These are phyloP conservation scores for Danionella dracula DNA, from an alignment of 2,797 vertebrate species.

Conservation along the genomic window DNA sequence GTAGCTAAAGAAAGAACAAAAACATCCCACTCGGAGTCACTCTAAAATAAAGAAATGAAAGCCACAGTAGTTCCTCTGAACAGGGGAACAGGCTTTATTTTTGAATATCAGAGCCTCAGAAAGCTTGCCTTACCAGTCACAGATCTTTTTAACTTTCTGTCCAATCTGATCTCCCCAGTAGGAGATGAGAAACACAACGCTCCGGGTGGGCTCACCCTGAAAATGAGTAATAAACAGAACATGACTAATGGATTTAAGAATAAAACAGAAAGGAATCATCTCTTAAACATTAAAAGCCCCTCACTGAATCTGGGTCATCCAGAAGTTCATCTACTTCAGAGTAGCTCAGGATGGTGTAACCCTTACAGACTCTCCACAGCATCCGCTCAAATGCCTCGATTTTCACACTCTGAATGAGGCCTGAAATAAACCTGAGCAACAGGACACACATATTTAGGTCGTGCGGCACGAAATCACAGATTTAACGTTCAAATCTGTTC, in stretches of 20 bases:
- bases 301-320: conserved; percentile 83
- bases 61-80: not conserved
- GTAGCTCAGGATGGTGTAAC: conserved; percentile 90
- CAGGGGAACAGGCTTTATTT: no score
- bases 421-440: conserved; percentile 82
- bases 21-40: not conserved
- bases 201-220: conserved; percentile 84
- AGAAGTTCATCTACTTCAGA: conserved; percentile 82
- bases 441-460: not conserved
- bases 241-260: no score
- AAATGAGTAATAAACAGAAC: not conserved
- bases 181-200: conserved; percentile 90
- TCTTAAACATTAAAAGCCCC: not conserved
- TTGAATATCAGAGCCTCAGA: not conserved
- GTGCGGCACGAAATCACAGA: not conserved
- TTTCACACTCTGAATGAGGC: conserved; percentile 83
- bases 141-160: conserved; percentile 97
- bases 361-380: conserved; percentile 95
- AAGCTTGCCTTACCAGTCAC: conserved; percentile 82
- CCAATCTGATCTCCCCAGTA: conserved; percentile 99
- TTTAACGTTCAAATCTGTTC: not conserved
- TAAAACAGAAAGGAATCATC: not conserved
- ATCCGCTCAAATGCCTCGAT: conserved; percentile 93
- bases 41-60: not conserved
- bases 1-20: conserved; percentile 68